Evolutionary conservation across 35 echinoderm and acorn worm genomes (phyloP).

Genomic region (Anneissia japonica): DNA sequence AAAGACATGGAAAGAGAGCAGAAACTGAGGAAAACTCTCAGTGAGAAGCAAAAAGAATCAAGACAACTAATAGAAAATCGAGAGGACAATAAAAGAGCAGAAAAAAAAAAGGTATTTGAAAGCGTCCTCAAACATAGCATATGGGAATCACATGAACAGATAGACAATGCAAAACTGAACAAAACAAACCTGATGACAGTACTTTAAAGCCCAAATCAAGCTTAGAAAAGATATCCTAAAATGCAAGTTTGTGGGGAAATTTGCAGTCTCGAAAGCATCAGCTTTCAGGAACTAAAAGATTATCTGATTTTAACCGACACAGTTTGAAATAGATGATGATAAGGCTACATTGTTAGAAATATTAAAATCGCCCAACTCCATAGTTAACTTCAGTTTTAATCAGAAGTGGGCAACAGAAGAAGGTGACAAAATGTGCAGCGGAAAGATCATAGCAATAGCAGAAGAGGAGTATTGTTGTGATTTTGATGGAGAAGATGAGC

Average conservation of each 20-base stretch:
- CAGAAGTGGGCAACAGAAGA: neutral
- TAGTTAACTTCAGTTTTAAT: neutral
- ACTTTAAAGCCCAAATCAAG: neutral
- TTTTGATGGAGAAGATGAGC: neutral
- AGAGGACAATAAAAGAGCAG: neutral
- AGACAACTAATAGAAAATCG: neutral
- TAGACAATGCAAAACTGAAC: neutral
- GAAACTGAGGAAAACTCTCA: neutral
- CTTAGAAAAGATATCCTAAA: neutral
- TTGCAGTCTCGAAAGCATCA: neutral
- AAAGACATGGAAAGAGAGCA: neutral
- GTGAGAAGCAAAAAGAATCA: neutral
- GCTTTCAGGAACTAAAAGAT: neutral
- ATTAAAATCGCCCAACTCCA: neutral
- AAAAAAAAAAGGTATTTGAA: constrained; percentile 14
- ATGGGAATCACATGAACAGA: neutral
- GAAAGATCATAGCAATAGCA: neutral
- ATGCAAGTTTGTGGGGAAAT: no score
- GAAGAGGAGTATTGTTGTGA: neutral
- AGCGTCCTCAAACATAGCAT: constrained; percentile 1
- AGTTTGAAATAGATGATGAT: neutral
- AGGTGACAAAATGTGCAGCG: neutral
- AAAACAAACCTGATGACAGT: neutral
- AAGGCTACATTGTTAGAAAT: neutral
- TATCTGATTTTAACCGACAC: neutral